Evolutionary conservation across 2,113 vertebrate genomes (phyloP).

Genomic region (Anas platyrhynchos): DNA sequence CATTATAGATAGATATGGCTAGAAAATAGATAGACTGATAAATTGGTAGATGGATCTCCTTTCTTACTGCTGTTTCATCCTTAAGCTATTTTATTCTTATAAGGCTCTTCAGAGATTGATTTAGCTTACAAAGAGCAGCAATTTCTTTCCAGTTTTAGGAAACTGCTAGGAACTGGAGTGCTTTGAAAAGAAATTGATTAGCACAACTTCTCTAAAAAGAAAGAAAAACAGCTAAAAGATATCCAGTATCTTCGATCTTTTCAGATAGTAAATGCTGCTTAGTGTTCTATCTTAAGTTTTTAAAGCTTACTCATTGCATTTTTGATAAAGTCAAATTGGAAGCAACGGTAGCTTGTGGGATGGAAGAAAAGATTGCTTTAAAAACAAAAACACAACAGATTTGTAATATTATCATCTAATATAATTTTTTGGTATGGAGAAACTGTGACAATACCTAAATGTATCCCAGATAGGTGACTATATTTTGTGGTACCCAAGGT

Average conservation of each 20-base stretch:
- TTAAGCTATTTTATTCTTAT: conserved; percentile 71
- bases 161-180: conserved; percentile 47
- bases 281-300: conserved; percentile 15
- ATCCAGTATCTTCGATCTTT: conserved; percentile 15
- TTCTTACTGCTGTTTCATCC: conserved; percentile 62
- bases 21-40: conserved; percentile 65
- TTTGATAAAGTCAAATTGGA: background rate
- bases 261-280: conserved; percentile 17
- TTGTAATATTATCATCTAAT: background rate
- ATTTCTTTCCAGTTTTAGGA: conserved; percentile 71
- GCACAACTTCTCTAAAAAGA: conserved; percentile 62
- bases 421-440: background rate
- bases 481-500: background rate
- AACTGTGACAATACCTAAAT: background rate
- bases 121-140: conserved; percentile 61
- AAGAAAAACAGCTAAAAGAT: conserved; percentile 45
- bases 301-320: conserved; percentile 17
- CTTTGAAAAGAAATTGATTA: conserved; percentile 68
- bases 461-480: background rate
- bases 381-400: background rate
- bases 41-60: conserved; percentile 58
- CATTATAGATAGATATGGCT: conserved; percentile 63
- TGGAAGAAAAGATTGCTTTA: background rate
- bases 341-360: background rate
- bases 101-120: conserved; percentile 69